Conservation (phyloP, 2,888 invertebrate genomes). For the Muschampia plurimacula region DNA sequence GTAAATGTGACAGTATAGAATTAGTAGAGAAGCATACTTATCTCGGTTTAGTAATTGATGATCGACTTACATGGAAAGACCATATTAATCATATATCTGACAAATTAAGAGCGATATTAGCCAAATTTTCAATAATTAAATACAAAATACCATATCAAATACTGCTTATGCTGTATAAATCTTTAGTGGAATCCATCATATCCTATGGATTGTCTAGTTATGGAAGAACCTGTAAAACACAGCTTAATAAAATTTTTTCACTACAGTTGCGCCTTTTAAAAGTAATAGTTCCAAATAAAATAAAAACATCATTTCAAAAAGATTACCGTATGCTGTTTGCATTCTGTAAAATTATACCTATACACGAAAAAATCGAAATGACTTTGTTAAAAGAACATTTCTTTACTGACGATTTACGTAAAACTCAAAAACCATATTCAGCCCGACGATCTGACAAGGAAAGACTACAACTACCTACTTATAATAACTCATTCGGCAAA, state of each 20-base stretch:
- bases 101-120: conserved; percentile 16
- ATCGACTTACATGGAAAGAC: conserved; percentile 6
- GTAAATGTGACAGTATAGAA: not conserved
- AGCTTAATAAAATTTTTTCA: conserved; percentile 17
- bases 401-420: not conserved
- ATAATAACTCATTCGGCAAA: conserved; percentile 11
- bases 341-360: not conserved
- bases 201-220: conserved; percentile 34
- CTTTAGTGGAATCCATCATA: conserved; percentile 12
- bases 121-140: conserved; percentile 10
- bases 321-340: not conserved
- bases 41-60: conserved; percentile 19
- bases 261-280: not conserved
- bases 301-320: not conserved
- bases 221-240: conserved; percentile 26
- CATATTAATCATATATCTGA: conserved; percentile 8
- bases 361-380: not conserved
- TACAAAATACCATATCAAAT: conserved; percentile 9
- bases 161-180: conserved; percentile 2
- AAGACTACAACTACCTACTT: not conserved
- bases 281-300: not conserved
- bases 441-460: not conserved
- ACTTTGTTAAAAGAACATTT: not conserved
- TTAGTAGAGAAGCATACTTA: not conserved
- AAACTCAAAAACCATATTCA: not conserved